Percentiles rank a stretch among this genome's conserved stretches.
Evolutionary conservation across 2,888 invertebrate species (phyloP).

Genomic region (Zelleria hepariella): DNA sequence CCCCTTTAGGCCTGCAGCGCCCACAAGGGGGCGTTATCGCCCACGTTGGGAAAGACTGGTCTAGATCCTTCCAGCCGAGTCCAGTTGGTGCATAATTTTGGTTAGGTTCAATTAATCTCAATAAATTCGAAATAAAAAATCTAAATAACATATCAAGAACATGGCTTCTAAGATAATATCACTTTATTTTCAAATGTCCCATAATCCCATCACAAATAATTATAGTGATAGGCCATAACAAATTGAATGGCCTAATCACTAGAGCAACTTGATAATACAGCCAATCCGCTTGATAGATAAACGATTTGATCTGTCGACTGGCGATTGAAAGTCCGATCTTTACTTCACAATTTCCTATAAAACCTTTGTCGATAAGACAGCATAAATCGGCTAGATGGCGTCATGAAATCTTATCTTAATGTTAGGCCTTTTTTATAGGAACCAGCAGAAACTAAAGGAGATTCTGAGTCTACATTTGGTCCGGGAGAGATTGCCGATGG

Average conservation of each 20-base stretch:
- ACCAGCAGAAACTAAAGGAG: constrained; percentile 80
- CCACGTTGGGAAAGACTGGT: too few relatives aligned
- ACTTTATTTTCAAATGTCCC: too few relatives aligned
- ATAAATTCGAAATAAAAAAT: too few relatives aligned
- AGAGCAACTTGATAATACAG: too few relatives aligned
- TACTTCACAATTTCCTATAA: neutral
- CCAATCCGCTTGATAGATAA: neutral
- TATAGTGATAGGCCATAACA: neutral
- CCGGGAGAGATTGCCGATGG: constrained; percentile 80
- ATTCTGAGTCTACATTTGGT: constrained; percentile 88
- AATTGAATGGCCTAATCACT: neutral
- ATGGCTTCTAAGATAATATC: too few relatives aligned
- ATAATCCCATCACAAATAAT: too few relatives aligned
- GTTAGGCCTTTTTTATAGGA: constrained; percentile 41
- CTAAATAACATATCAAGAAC: too few relatives aligned
- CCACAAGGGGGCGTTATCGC: too few relatives aligned
- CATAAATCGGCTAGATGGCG: neutral
- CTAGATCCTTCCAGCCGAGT: too few relatives aligned
- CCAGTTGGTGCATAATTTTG: too few relatives aligned
- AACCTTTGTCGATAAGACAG: neutral
- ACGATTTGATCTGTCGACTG: neutral
- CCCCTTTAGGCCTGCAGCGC: too few relatives aligned
- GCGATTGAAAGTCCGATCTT: neutral
- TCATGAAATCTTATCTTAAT: neutral
- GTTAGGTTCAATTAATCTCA: too few relatives aligned